These are phyloP conservation scores for Drosophila navojoa DNA, from an alignment of 1,140 invertebrate genomes.

Conservation along the genomic window DNA sequence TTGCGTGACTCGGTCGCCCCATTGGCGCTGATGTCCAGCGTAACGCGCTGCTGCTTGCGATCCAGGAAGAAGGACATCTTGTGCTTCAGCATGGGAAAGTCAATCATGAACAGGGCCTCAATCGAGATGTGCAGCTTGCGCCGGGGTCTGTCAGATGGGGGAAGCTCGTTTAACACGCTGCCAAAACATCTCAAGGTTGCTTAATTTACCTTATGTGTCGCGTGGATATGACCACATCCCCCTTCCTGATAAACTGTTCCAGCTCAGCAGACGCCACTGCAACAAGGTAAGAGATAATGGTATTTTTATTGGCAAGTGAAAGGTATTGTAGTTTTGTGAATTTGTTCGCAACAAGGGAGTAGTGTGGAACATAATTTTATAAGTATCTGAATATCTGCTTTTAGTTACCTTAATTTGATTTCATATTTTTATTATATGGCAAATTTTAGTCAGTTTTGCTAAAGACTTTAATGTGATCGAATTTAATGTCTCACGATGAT, in stretches of 20 bases:
- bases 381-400: too few relatives aligned
- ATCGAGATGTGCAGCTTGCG: slow-evolving; percentile 85
- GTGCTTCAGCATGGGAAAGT: slow-evolving; percentile 86
- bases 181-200: slow-evolving; percentile 27
- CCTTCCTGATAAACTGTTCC: slow-evolving; percentile 85
- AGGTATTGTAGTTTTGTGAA: too few relatives aligned
- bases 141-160: slow-evolving; percentile 74
- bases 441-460: too few relatives aligned
- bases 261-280: slow-evolving; percentile 86
- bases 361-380: too few relatives aligned
- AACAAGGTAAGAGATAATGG: slow-evolving; percentile 14
- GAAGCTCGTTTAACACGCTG: slow-evolving; percentile 22
- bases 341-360: neutral
- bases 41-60: slow-evolving; percentile 86
- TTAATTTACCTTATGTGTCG: slow-evolving; percentile 85
- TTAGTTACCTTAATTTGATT: too few relatives aligned
- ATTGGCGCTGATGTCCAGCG: slow-evolving; percentile 81
- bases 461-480: too few relatives aligned
- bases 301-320: too few relatives aligned
- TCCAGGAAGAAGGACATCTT: slow-evolving; percentile 88
- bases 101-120: slow-evolving; percentile 88
- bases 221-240: slow-evolving; percentile 87
- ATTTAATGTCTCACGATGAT: too few relatives aligned
- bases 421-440: too few relatives aligned
- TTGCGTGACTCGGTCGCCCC: slow-evolving; percentile 74